Evolutionary conservation across 2,888 invertebrate species (phyloP).

Genomic region (Petrolisthes manimaculis): DNA sequence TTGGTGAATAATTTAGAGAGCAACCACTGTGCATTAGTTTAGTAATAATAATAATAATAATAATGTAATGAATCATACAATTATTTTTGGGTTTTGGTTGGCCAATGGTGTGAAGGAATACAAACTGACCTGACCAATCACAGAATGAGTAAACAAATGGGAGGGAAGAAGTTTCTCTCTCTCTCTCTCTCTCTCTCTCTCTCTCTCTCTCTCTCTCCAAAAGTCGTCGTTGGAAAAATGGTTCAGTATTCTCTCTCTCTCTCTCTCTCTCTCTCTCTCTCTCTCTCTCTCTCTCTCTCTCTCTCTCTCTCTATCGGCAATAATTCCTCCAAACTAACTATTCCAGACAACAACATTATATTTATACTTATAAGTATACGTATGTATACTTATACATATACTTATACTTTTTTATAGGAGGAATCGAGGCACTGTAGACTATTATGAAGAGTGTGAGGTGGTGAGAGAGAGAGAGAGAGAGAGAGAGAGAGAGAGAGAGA

Average conservation of each 20-base stretch:
- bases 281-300: conserved; percentile 8
- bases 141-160: not conserved
- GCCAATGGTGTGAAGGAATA: not conserved
- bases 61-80: not conserved
- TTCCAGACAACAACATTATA: no score
- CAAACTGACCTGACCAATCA: not conserved
- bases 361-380: no score
- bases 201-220: not conserved
- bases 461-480: no score
- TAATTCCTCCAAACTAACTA: no score
- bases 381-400: no score
- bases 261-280: not conserved
- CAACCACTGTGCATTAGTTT: no score
- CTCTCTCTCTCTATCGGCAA: conserved; percentile 2
- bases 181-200: conserved; percentile 1
- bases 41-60: not conserved
- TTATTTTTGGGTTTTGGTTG: not conserved
- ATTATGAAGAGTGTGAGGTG: no score
- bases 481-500: no score
- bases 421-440: no score
- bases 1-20: no score
- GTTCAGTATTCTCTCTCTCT: not conserved
- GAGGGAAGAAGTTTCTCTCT: not conserved
- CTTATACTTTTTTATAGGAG: no score
- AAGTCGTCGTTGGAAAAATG: no score